Conservation (phyloP, 92 coral and sea anemone species). For the Porites cylindrica region DNA sequence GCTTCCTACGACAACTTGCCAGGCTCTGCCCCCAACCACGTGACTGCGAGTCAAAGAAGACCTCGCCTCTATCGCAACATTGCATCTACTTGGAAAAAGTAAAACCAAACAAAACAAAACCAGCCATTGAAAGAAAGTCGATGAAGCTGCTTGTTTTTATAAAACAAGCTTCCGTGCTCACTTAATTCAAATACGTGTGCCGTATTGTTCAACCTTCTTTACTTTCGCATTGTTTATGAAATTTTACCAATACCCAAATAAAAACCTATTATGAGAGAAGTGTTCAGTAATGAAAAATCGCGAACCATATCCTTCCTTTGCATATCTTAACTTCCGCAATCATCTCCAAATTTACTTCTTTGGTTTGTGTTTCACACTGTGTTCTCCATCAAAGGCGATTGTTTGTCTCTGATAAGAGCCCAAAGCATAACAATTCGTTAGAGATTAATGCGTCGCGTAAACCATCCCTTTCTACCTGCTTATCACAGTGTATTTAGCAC, state of each 20-base stretch:
- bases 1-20: constrained; percentile 21
- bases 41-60: neutral
- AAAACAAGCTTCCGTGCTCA: constrained; percentile 74
- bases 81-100: constrained; percentile 1
- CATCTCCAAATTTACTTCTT: constrained; percentile 90
- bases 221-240: constrained; percentile 77
- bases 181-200: constrained; percentile 54
- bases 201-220: constrained; percentile 70
- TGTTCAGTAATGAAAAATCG: constrained; percentile 78
- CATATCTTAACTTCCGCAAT: constrained; percentile 84
- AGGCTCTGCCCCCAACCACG: constrained; percentile 22
- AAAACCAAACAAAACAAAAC: neutral
- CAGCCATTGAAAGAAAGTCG: constrained; percentile 64
- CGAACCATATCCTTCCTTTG: constrained; percentile 63
- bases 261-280: constrained; percentile 75
- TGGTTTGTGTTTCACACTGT: constrained; percentile 67
- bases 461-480: constrained; percentile 68
- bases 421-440: constrained; percentile 75
- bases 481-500: constrained; percentile 78
- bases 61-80: constrained; percentile 10
- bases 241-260: constrained; percentile 82
- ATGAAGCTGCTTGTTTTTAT: constrained; percentile 48
- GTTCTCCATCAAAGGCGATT: constrained; percentile 70
- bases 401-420: constrained; percentile 70
- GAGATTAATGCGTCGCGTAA: constrained; percentile 81